A percentile compares a stretch with the other conserved stretches of the same genome.
phyloP scores from a whole-genome alignment of 1,140 invertebrate species.

The Meloidogyne hapla region DNA sequence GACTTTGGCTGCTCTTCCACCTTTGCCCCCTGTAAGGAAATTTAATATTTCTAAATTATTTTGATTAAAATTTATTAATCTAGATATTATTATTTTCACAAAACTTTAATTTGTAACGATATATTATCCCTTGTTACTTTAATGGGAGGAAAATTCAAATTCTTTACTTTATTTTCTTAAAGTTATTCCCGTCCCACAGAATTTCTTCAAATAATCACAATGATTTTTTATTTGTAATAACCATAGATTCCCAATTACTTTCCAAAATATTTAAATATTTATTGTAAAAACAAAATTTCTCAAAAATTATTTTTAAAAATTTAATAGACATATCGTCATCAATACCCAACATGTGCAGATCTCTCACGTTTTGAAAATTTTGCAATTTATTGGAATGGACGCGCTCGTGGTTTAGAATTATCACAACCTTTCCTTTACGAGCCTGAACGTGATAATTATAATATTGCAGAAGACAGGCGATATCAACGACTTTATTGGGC shows the following conservation, averaged over 20 bases:
- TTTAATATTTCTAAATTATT: neutral
- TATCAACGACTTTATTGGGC: constrained; percentile 41
- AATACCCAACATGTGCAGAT: constrained; percentile 37
- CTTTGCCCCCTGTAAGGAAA: constrained; percentile 8
- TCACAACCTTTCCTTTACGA: constrained; percentile 43
- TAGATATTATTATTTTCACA: too few relatives aligned
- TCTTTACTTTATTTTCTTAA: too few relatives aligned
- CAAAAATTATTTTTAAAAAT: too few relatives aligned
- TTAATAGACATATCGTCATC: constrained; percentile 32
- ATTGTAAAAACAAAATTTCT: too few relatives aligned
- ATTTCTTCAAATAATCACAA: too few relatives aligned
- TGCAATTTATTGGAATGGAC: constrained; percentile 42
- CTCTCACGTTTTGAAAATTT: constrained; percentile 42
- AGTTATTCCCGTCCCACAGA: too few relatives aligned
- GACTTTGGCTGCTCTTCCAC: constrained; percentile 19
- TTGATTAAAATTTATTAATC: neutral
- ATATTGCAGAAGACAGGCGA: constrained; percentile 39
- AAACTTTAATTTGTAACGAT: too few relatives aligned
- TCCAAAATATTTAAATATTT: too few relatives aligned
- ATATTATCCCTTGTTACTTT: too few relatives aligned
- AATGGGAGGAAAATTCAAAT: too few relatives aligned
- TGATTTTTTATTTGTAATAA: too few relatives aligned
- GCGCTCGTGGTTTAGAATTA: constrained; percentile 43
- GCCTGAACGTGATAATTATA: constrained; percentile 32
- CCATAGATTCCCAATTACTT: too few relatives aligned